These are phyloP conservation scores for Cnemophilus loriae DNA, from an alignment of 2,113 vertebrate genomes.

Conservation along the genomic window DNA sequence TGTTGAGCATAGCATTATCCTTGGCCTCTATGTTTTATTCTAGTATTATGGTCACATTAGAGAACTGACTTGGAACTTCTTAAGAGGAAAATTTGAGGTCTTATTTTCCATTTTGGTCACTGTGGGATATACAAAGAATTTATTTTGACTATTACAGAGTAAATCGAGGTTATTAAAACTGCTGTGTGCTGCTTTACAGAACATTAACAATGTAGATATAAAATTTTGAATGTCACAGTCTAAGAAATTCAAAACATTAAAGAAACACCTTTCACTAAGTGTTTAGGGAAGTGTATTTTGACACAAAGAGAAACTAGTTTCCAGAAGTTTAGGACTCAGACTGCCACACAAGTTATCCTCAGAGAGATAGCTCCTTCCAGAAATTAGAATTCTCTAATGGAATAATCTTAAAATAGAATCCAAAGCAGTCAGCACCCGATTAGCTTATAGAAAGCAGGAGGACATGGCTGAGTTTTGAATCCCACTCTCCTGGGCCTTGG, in stretches of 20 bases:
- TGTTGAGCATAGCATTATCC: slow-evolving; percentile 79
- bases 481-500: background rate
- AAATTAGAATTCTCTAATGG: background rate
- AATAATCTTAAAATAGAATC: background rate
- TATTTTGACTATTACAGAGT: background rate
- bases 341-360: background rate
- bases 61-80: background rate
- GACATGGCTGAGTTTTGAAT: background rate
- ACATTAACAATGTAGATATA: background rate
- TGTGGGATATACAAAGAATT: background rate
- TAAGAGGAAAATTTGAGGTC: background rate
- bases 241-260: background rate
- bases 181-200: background rate
- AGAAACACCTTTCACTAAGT: background rate
- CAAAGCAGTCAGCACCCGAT: background rate
- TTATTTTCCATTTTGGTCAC: background rate
- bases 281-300: background rate
- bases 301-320: background rate
- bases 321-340: background rate
- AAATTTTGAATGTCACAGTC: background rate
- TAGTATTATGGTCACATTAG: background rate
- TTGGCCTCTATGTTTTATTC: background rate
- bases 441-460: background rate
- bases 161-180: background rate
- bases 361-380: background rate